Conservation (phyloP, 2,888 invertebrate species). For the Cerastis leucographa region DNA sequence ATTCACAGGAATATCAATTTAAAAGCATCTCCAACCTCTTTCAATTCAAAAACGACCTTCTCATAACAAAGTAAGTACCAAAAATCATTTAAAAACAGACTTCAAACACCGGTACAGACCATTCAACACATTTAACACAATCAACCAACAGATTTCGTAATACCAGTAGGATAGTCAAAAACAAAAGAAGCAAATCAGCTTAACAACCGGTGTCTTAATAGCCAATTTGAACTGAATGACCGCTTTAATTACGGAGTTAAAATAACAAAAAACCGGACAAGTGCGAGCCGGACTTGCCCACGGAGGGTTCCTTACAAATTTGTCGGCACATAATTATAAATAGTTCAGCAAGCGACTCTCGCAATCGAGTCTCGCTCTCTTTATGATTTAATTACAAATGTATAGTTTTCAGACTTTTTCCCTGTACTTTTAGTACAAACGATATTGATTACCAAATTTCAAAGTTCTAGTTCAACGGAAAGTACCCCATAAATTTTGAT, state of each 20-base stretch:
- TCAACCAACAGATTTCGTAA: conserved; percentile 44
- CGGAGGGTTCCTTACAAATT: no score
- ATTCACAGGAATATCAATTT: not conserved
- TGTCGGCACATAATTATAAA: no score
- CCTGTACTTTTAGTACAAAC: no score
- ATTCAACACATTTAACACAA: conserved; percentile 44
- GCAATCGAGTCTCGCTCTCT: no score
- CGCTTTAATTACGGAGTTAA: conserved; percentile 57
- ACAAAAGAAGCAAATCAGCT: conserved; percentile 58
- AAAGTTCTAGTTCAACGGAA: no score
- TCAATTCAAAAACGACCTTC: not conserved
- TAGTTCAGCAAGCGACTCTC: no score
- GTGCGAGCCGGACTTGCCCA: no score
- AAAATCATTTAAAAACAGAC: conserved; percentile 27
- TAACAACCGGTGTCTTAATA: conserved; percentile 54
- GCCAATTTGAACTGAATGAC: conserved; percentile 60
- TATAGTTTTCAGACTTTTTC: no score
- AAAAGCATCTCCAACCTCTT: not conserved
- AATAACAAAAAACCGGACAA: conserved; percentile 50
- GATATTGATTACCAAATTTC: no score
- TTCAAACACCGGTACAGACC: conserved; percentile 3
- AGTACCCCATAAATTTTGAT: no score
- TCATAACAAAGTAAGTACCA: not conserved
- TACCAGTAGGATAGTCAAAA: conserved; percentile 43
- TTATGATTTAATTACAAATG: no score